Evolutionary conservation across 2,797 vertebrate genomes (phyloP), one percentile per base, ranked within the genome.

Genomic region (Hydrocynus forskahlii): DNA sequence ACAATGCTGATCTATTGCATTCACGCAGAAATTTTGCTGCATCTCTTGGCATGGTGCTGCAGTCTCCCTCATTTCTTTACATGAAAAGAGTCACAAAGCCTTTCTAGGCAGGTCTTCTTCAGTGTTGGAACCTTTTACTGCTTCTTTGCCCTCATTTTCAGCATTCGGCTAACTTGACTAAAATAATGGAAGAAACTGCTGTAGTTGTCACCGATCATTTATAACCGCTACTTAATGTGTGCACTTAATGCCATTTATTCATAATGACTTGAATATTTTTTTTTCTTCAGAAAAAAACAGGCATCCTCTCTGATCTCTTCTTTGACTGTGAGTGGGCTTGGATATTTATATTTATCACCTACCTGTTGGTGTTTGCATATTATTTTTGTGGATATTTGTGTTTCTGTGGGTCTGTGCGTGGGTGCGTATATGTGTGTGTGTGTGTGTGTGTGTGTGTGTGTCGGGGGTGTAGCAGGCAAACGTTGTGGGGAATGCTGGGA

Each of bases 401-500:
- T 86, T 75, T 66, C 75, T 69, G 48, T 77, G 69, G 71, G 77
- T 59, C 43, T 77, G 67, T 70, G 73, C 86, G 82, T 84, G 64
- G 50, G 71, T 64, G 63, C 60, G 59, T 74, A 73, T 60, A 38
- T 77, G 75, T 66, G 75, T 85, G 52, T 70, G 80, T 76, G 68
- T 76, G 81, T 84, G 66, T 84, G 66, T 86, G 71, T 80, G 23
- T 75, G 71, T 69, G 81, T 80, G 80, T 80, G 64, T 74, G 10
- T 89, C 89, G 92, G 89, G 91, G 89, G 85, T 91, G 90, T 90
- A 84, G 81, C 69, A 76, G 92, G 91, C 89, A 86, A 92, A 90
- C 93, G 92, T 94, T 91, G 93, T 94, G 89, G 90, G 91, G 96
- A 93, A 96, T 96, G 95, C 96, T 95, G 96, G 96, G 96, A 96